A percentile compares a stretch with the other conserved stretches of the same genome.
Conservation (phyloP, 2,797 vertebrate genomes). For the Tokudaia tokunoshimensis region DNA sequence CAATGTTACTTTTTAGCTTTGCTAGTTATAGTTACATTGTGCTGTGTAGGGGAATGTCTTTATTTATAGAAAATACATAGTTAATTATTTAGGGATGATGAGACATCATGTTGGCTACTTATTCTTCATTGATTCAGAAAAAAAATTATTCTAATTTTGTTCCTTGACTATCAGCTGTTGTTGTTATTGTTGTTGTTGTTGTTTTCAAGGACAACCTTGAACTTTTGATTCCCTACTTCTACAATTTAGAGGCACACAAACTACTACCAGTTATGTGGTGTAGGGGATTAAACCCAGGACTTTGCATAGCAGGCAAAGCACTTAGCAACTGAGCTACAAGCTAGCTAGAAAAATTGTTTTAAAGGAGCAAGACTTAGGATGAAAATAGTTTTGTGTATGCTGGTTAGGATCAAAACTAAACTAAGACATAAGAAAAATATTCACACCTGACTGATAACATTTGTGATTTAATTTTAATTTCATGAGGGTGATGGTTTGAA, state of each 20-base stretch:
- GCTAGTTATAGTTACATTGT: background rate
- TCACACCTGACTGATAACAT: background rate
- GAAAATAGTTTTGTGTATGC: background rate
- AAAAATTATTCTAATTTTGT: background rate
- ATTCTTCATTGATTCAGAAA: constrained; percentile 41
- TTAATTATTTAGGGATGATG: constrained; percentile 61
- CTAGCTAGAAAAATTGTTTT: background rate
- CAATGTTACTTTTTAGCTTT: constrained; percentile 12
- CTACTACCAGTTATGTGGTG: background rate
- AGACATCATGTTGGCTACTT: constrained; percentile 35
- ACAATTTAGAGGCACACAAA: background rate
- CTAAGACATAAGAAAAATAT: background rate
- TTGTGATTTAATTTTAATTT: background rate
- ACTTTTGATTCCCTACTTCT: background rate
- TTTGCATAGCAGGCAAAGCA: background rate
- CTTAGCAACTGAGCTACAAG: background rate
- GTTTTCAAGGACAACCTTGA: background rate
- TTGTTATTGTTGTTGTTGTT: too few relatives aligned
- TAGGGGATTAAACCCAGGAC: background rate
- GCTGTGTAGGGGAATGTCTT: constrained; percentile 23
- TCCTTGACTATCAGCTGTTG: background rate
- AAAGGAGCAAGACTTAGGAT: background rate
- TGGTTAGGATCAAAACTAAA: constrained; percentile 12
- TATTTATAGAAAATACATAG: constrained; percentile 50
- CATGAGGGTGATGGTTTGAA: background rate